phyloP scores from a whole-genome alignment of 2,888 invertebrate genomes.

The Clanis bilineata region DNA sequence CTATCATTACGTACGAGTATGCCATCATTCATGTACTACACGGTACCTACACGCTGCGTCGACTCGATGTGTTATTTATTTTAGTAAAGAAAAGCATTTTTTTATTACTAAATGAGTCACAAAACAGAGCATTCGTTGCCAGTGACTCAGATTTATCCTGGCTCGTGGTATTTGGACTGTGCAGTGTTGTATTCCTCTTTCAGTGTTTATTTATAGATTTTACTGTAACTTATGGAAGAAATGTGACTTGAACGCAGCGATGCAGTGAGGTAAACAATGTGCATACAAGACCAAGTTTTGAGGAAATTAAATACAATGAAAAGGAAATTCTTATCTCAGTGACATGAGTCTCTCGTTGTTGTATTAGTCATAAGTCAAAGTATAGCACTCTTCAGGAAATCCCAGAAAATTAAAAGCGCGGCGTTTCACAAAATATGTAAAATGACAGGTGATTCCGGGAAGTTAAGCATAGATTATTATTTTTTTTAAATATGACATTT shows the following conservation, averaged over 20 bases:
- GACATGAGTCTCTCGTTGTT: neutral
- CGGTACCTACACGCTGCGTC: neutral
- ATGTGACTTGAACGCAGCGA: neutral
- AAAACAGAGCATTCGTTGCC: neutral
- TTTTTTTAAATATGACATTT: too few relatives aligned
- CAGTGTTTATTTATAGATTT: constrained; percentile 6
- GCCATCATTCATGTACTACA: neutral
- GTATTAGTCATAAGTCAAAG: constrained; percentile 1
- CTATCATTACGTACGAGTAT: neutral
- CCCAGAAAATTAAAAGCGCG: too few relatives aligned
- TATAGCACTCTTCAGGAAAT: too few relatives aligned
- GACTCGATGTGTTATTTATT: neutral
- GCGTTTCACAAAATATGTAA: too few relatives aligned
- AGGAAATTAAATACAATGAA: neutral
- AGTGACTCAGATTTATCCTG: constrained; percentile 11
- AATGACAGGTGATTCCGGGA: too few relatives aligned
- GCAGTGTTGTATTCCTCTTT: neutral
- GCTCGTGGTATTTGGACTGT: neutral
- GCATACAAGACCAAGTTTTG: neutral
- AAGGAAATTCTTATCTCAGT: neutral
- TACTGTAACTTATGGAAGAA: neutral
- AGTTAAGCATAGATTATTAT: too few relatives aligned
- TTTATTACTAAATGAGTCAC: constrained; percentile 4
- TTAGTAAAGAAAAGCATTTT: neutral
- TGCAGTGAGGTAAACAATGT: neutral